Conservation (phyloP, 2,888 invertebrate genomes). For the Rotaria socialis region DNA sequence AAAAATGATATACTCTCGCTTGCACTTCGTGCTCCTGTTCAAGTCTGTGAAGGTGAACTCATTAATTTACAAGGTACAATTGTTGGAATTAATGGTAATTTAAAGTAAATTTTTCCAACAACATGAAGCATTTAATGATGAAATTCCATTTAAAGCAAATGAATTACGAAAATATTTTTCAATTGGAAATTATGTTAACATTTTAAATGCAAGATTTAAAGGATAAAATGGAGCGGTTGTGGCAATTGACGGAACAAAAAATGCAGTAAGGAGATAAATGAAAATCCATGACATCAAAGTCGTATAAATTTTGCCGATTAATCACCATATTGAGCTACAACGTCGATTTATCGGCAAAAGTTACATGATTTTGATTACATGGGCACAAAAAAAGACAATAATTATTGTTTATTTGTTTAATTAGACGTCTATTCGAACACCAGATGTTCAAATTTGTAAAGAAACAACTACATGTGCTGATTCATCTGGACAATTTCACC, state of each 20-base stretch:
- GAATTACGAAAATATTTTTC: conserved; percentile 91
- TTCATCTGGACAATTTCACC: conserved; percentile 93
- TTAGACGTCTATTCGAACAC: not conserved
- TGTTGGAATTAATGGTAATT: conserved; percentile 86
- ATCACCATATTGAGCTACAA: no score
- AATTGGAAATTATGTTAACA: conserved; percentile 95
- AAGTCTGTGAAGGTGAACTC: conserved; percentile 91
- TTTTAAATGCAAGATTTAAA: conserved; percentile 78
- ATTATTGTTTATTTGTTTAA: conserved; percentile 78
- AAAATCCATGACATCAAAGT: no score
- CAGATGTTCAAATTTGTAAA: conserved; percentile 77
- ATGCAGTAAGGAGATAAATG: conserved; percentile 73
- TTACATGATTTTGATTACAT: no score
- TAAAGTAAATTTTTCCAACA: conserved; percentile 95
- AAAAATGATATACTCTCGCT: conserved; percentile 69
- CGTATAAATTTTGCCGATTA: no score
- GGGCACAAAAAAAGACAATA: conserved; percentile 68
- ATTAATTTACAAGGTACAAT: conserved; percentile 92
- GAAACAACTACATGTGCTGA: conserved; percentile 99
- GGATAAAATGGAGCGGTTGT: conserved; percentile 95
- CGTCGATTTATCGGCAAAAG: no score
- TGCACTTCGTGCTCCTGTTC: conserved; percentile 92
- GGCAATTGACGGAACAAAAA: conserved; percentile 93
- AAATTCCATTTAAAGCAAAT: conserved; percentile 84
- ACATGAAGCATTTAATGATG: conserved; percentile 88